Evolutionary conservation across 2,888 invertebrate genomes (phyloP).

Genomic region (Herminia tarsipennalis): DNA sequence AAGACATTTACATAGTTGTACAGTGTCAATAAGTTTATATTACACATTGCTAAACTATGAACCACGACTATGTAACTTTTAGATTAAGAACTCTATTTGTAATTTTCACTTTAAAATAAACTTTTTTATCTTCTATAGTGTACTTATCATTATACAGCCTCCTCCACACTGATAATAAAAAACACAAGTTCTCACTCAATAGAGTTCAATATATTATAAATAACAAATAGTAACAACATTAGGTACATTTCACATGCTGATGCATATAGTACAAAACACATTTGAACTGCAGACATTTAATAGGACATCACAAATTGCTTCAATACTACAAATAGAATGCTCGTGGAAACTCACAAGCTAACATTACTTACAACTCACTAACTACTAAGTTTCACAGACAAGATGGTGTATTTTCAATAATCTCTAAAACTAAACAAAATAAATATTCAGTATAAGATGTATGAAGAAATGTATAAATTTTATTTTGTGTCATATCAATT

Average conservation of each 20-base stretch:
- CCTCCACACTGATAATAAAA: too few species aligned
- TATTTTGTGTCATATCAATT: too few species aligned
- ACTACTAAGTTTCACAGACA: conserved; percentile 22
- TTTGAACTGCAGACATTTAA: conserved; percentile 39
- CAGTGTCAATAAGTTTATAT: too few species aligned
- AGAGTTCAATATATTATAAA: conserved; percentile 56
- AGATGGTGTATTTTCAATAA: conserved; percentile 18
- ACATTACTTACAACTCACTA: conserved; percentile 47
- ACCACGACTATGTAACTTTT: too few species aligned
- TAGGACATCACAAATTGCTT: conserved; percentile 38
- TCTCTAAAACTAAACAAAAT: too few species aligned
- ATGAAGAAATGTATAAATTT: too few species aligned
- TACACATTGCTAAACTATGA: too few species aligned
- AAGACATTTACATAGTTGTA: too few species aligned
- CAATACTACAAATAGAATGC: conserved; percentile 28
- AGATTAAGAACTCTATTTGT: conserved; percentile 19
- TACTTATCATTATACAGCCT: background rate
- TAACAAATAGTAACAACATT: conserved; percentile 52
- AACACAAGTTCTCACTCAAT: conserved; percentile 52
- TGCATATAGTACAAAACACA: conserved; percentile 47
- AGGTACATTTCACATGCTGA: conserved; percentile 46
- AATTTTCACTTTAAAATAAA: conserved; percentile 9
- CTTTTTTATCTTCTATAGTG: background rate
- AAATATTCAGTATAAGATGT: too few species aligned
- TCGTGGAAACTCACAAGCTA: conserved; percentile 37